Evolutionary conservation across 2,113 vertebrate species (phyloP).

Genomic region (Trachemys scripta): DNA sequence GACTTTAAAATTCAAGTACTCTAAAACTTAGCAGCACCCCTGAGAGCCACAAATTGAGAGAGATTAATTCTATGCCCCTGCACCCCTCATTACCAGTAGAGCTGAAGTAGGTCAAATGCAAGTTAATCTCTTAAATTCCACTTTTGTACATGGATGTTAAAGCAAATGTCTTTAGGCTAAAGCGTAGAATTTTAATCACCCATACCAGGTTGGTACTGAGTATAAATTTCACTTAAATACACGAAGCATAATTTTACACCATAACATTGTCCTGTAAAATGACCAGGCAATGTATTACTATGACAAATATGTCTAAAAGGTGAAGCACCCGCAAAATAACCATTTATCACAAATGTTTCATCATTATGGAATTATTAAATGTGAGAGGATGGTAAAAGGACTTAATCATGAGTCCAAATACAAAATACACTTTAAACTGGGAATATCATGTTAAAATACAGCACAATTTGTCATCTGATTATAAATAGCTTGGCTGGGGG

Average conservation of each 20-base stretch:
- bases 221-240: slow-evolving; percentile 65
- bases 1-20: slow-evolving; percentile 85
- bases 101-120: slow-evolving; percentile 87
- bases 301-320: background rate
- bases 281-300: background rate
- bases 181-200: slow-evolving; percentile 76
- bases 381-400: background rate
- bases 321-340: background rate
- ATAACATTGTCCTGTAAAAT: background rate
- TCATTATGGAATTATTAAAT: background rate
- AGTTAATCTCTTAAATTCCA: slow-evolving; percentile 90
- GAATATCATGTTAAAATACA: background rate
- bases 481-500: background rate
- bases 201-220: slow-evolving; percentile 57
- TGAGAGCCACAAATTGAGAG: slow-evolving; percentile 88
- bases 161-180: slow-evolving; percentile 77
- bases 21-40: slow-evolving; percentile 86
- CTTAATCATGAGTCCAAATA: background rate
- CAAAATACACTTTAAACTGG: background rate
- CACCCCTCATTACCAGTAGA: slow-evolving; percentile 87
- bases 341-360: background rate
- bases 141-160: slow-evolving; percentile 81
- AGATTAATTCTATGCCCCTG: slow-evolving; percentile 88
- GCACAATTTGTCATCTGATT: background rate
- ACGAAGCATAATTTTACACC: background rate